A percentile compares a stretch with the other conserved stretches of the same genome.
These are phyloP conservation scores for Cathartes aura DNA, from an alignment of 2,113 vertebrate genomes.

Conservation along the genomic window DNA sequence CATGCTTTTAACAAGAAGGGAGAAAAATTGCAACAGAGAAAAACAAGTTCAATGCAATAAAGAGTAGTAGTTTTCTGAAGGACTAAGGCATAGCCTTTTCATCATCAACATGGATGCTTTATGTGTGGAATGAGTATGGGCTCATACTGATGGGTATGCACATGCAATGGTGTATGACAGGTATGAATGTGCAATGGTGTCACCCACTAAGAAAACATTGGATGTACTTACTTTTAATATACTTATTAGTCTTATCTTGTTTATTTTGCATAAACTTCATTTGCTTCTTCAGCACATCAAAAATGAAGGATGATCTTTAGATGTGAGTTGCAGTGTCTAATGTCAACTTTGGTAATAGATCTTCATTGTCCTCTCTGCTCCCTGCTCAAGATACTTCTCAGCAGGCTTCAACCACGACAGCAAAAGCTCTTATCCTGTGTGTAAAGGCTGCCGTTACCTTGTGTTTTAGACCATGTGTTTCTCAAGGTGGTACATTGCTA, in stretches of 20 bases:
- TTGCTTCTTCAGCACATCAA: neutral
- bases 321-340: neutral
- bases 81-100: neutral
- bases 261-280: neutral
- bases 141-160: neutral
- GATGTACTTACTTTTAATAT: neutral
- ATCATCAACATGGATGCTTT: neutral
- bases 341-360: neutral
- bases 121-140: neutral
- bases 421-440: neutral
- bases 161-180: fast-evolving
- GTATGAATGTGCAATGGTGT: neutral
- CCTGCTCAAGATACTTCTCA: neutral
- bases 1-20: neutral
- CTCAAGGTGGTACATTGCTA: neutral
- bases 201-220: neutral
- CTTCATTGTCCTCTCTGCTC: neutral
- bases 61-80: neutral
- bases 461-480: neutral
- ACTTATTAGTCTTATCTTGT: neutral
- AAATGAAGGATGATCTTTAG: neutral
- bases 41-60: neutral
- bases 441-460: neutral
- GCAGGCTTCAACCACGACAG: neutral
- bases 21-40: neutral